These are phyloP conservation scores for Megalops atlanticus DNA, from an alignment of 2,113 vertebrate genomes.

Conservation along the genomic window DNA sequence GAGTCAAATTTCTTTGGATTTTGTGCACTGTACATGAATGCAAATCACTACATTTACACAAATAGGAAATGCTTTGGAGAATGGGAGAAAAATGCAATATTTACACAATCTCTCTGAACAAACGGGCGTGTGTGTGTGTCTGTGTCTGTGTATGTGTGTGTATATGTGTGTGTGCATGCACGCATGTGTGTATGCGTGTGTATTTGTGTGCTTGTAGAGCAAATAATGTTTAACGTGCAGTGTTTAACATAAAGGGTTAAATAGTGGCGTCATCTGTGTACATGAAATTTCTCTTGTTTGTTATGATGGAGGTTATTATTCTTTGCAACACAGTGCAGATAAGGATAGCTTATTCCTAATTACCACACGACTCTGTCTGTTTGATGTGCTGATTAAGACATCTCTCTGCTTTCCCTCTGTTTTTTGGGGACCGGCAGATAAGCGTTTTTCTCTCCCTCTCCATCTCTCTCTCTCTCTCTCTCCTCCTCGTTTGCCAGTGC, in stretches of 20 bases:
- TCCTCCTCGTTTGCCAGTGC: conserved; percentile 34
- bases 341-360: conserved; percentile 61
- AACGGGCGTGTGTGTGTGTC: conserved; percentile 3
- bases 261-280: not conserved
- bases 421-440: conserved; percentile 61
- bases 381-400: conserved; percentile 43
- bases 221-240: not conserved
- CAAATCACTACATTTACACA: not conserved
- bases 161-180: conserved; percentile 13
- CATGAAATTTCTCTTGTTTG: not conserved
- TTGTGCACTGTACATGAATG: not conserved
- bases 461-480: conserved; percentile 43
- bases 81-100: not conserved
- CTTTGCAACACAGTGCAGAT: conserved; percentile 29
- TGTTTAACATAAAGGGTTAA: not conserved
- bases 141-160: conserved; percentile 3
- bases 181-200: not conserved
- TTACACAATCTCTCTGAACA: not conserved
- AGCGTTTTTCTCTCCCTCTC: conserved; percentile 42
- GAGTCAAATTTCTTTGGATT: not conserved
- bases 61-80: not conserved
- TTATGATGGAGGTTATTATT: conserved; percentile 8
- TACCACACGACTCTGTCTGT: conserved; percentile 49
- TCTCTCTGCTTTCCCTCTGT: conserved; percentile 40
- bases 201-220: not conserved